Percentiles rank a stretch among this genome's conserved stretches.
Conservation (phyloP, 1,140 invertebrate genomes). For the Drosophila pallidifrons region DNA sequence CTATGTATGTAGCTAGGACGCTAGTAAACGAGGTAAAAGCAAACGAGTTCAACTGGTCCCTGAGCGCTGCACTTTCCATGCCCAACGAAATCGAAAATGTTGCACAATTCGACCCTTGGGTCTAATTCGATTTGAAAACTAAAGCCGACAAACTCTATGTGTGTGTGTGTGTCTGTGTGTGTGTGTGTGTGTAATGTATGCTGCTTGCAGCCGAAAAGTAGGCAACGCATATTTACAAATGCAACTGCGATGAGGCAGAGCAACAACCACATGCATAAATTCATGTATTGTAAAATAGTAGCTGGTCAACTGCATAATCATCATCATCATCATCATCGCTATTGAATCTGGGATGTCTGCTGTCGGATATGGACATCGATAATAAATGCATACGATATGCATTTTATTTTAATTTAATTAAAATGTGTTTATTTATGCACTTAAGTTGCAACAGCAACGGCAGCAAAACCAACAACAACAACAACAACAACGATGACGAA, state of each 20-base stretch:
- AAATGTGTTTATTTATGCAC: constrained; percentile 62
- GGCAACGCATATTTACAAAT: constrained; percentile 33
- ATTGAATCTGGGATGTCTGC: constrained; percentile 1
- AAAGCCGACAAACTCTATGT: constrained; percentile 44
- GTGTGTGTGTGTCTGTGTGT: too few relatives aligned
- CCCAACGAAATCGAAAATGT: constrained; percentile 69
- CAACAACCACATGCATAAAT: constrained; percentile 60
- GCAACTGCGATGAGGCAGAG: background rate
- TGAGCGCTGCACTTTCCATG: constrained; percentile 45
- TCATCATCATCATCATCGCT: constrained; percentile 11
- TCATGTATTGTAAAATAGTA: constrained; percentile 60
- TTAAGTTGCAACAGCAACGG: constrained; percentile 35
- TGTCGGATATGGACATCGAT: constrained; percentile 48
- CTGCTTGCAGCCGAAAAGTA: constrained; percentile 25
- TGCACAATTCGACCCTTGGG: constrained; percentile 68
- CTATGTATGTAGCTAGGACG: background rate
- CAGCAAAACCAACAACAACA: background rate
- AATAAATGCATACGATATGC: constrained; percentile 67
- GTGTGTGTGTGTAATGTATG: too few relatives aligned
- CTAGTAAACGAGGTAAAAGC: constrained; percentile 10
- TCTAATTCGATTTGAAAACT: constrained; percentile 75
- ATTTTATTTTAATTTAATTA: constrained; percentile 63
- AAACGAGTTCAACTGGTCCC: constrained; percentile 60
- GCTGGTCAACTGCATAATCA: constrained; percentile 27
- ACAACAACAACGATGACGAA: constrained; percentile 13